Evolutionary conservation across 2,113 vertebrate genomes (phyloP).

Genomic region (Ascaphus truei): DNA sequence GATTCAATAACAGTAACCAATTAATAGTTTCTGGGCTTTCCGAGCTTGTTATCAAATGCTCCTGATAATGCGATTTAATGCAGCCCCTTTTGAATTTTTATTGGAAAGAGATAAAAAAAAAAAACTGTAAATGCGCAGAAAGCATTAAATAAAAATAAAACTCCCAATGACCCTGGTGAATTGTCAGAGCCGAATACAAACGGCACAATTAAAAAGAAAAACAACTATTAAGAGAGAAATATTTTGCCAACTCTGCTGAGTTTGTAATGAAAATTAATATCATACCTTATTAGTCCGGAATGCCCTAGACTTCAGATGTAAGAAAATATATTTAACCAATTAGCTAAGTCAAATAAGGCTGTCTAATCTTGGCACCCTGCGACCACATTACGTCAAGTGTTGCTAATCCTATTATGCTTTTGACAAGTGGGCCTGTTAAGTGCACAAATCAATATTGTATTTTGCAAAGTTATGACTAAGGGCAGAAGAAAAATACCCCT

Average conservation of each 20-base stretch:
- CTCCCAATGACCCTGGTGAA: background rate
- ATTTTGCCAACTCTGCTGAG: conserved; percentile 57
- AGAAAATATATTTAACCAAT: conserved; percentile 69
- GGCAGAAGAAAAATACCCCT: background rate
- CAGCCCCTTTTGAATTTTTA: background rate
- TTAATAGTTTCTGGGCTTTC: background rate
- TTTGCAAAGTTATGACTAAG: conserved; percentile 8
- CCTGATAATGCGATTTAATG: background rate
- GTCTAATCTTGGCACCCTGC: conserved; percentile 52
- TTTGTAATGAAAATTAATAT: conserved; percentile 74
- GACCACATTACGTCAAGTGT: conserved; percentile 45
- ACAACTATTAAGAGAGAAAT: conserved; percentile 56
- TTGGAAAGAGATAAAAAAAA: conserved; percentile 18
- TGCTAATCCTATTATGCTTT: conserved; percentile 46
- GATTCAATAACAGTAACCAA: too few species aligned
- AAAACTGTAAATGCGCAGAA: background rate
- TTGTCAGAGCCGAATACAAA: conserved; percentile 44
- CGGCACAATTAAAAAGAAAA: conserved; percentile 52
- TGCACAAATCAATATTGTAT: conserved; percentile 43
- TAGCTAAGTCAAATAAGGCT: conserved; percentile 57
- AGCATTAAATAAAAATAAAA: conserved; percentile 21
- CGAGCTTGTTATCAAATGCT: background rate
- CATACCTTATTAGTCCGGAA: conserved; percentile 59
- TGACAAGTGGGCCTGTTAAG: conserved; percentile 49
- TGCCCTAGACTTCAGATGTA: conserved; percentile 51